Percentiles rank a stretch among this genome's conserved stretches.
Evolutionary conservation across 2,888 invertebrate species (phyloP).

Genomic region (Eutolmus rufibarbis): DNA sequence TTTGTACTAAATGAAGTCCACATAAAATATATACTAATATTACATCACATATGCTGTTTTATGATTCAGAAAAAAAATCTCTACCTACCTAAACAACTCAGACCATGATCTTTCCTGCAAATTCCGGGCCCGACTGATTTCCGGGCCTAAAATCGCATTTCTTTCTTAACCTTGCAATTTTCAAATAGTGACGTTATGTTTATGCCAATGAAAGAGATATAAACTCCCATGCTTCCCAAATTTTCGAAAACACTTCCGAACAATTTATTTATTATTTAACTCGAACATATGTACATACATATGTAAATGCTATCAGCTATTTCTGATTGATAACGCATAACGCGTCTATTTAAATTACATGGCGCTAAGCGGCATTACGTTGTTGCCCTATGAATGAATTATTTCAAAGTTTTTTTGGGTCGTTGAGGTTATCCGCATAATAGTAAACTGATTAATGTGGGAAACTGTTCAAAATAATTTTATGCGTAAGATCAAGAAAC

Average conservation of each 20-base stretch:
- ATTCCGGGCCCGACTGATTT: neutral
- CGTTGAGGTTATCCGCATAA: neutral
- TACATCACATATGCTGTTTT: neutral
- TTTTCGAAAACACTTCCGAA: neutral
- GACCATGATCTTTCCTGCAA: neutral
- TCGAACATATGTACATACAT: too few species aligned
- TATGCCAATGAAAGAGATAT: neutral
- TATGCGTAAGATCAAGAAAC: neutral
- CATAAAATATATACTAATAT: neutral
- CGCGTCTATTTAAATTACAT: neutral
- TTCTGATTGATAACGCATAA: neutral
- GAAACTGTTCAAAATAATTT: neutral
- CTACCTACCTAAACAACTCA: neutral
- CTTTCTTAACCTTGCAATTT: neutral
- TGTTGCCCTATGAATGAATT: neutral
- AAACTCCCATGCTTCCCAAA: neutral
- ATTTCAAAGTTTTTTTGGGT: neutral
- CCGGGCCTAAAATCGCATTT: neutral
- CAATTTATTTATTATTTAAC: neutral
- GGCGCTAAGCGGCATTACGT: neutral
- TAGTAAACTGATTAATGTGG: neutral
- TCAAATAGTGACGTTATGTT: neutral
- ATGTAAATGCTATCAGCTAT: too few species aligned
- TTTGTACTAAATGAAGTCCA: too few species aligned
- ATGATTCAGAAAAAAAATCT: neutral